Evolutionary conservation across 2,797 vertebrate species (phyloP), one percentile per base, ranked within the genome.

Genomic region (Monodelphis domestica): DNA sequence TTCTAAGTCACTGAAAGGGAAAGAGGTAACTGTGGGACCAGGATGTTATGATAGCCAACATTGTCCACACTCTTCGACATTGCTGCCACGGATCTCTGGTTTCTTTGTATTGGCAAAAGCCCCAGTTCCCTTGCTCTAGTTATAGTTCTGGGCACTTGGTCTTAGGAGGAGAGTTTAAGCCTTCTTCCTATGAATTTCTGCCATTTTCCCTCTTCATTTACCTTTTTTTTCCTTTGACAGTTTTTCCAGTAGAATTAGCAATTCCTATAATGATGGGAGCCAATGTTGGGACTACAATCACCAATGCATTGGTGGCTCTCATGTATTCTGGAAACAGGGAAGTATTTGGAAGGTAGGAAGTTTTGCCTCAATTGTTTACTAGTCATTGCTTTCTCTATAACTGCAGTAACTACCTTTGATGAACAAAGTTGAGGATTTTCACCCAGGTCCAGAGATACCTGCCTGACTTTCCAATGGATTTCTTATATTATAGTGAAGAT

Each of bases 231-330:
- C 90, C 2, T 97, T 95, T 97, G 93, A 12, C 97, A 99, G 99
- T 99, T 98, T 90, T 99, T 96, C 98, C 98, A 0, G 99, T 99
- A 21, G 87, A 94, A 94, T 97, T 99, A 1, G 99, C 99, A 0
- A 99, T 99, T 96, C 99, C 99, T 0, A 99, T 99, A 96, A 99
- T 99, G 95, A 99, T 99, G 99, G 99, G 99, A 0, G 99, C 99
- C 95, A 99, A 99, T 97, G 99, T 99, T 0, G 99, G 99, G 45
- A 99, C 99, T 0, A 99, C 99, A 0, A 98, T 99, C 97, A 99
- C 99, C 96, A 99, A 99, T 98, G 99, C 99, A 0, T 99, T 99
- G 0, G 99, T 99, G 97, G 99, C 99, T 0, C 98, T 99, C 97
- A 99, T 99, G 99, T 99, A 99, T 97, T 99, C 99, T 0, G 99